These are phyloP conservation scores for Ridgeia piscesae DNA, from an alignment of 1,140 invertebrate genomes.

Conservation along the genomic window DNA sequence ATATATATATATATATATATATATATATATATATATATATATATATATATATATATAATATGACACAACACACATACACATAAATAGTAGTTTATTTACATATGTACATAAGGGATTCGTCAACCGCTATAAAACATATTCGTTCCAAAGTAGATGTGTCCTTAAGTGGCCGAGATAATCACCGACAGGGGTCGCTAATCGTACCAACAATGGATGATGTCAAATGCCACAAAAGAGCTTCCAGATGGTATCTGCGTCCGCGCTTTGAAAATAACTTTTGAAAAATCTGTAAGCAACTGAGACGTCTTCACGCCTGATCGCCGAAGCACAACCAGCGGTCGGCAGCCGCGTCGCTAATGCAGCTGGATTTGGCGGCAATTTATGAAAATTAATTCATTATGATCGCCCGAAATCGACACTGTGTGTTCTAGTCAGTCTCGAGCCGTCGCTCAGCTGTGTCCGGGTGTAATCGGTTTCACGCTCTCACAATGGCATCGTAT, in stretches of 20 bases:
- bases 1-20: no score
- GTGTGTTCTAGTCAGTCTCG: background rate
- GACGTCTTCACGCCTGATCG: background rate
- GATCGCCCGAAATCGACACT: background rate
- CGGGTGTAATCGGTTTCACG: slow-evolving; percentile 3
- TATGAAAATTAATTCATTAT: slow-evolving; percentile 7
- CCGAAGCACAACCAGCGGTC: background rate
- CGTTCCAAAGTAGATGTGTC: background rate
- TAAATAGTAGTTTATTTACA: no score
- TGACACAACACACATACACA: no score
- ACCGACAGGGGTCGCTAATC: background rate
- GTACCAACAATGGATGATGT: background rate
- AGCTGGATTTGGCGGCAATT: background rate
- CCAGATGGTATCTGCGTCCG: background rate
- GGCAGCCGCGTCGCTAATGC: background rate
- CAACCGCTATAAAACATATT: background rate
- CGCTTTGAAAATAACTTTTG: slow-evolving; percentile 6
- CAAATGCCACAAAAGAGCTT: background rate
- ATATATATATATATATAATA: no score
- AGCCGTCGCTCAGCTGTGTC: background rate
- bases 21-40: no score
- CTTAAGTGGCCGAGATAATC: background rate
- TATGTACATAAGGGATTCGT: background rate
- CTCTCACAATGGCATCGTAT: background rate
- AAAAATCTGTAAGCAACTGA: slow-evolving; percentile 1